These are phyloP conservation scores for Carassius auratus DNA, from an alignment of 2,113 vertebrate species.

Conservation along the genomic window DNA sequence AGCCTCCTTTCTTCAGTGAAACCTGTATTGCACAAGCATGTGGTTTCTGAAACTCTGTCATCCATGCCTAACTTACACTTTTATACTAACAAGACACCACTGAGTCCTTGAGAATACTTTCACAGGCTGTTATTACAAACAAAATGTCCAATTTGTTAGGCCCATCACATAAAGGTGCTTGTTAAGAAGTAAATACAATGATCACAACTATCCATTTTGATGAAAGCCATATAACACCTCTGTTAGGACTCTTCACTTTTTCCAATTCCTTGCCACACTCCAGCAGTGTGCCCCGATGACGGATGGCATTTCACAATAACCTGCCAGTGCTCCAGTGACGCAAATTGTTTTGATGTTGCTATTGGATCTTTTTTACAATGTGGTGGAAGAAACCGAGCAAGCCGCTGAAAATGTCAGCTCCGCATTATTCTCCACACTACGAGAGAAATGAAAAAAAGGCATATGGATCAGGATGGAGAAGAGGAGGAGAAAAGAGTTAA, in stretches of 20 bases:
- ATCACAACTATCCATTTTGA: neutral
- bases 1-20: neutral
- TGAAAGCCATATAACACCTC: neutral
- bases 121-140: neutral
- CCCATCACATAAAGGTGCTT: neutral
- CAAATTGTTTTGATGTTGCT: slow-evolving; percentile 48
- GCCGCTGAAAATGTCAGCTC: slow-evolving; percentile 40
- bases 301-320: slow-evolving; percentile 44
- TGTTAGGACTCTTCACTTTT: slow-evolving; percentile 13
- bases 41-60: neutral
- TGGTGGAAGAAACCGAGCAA: slow-evolving; percentile 39
- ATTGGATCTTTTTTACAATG: slow-evolving; percentile 51
- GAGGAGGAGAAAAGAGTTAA: neutral
- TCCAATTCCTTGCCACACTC: slow-evolving; percentile 17
- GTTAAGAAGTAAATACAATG: neutral
- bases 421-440: neutral
- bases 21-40: neutral
- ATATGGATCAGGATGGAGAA: neutral
- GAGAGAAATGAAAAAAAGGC: neutral
- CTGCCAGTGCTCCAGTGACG: slow-evolving; percentile 23
- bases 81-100: neutral
- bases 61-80: neutral
- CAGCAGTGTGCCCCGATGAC: slow-evolving; percentile 13
- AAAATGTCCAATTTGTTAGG: neutral
- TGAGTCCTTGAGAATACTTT: slow-evolving; percentile 1